Conservation (phyloP, 1,140 invertebrate species). For the Lucilia sericata region DNA sequence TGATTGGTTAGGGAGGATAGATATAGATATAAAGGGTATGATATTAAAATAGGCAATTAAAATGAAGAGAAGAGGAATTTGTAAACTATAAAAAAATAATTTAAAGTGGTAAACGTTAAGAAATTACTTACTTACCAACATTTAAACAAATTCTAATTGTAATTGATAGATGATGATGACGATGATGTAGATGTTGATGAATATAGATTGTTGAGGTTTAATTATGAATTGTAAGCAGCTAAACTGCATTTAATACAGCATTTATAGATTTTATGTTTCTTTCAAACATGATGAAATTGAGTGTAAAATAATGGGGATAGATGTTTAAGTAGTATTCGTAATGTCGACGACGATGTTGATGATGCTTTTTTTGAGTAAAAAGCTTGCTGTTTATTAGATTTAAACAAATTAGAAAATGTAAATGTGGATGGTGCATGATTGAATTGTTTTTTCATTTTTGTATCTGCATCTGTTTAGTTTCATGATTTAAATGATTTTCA, state of each 20-base stretch:
- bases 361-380: background rate
- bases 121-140: background rate
- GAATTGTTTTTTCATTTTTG: background rate
- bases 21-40: too few relatives aligned
- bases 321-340: background rate
- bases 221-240: slow-evolving; percentile 14
- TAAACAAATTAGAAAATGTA: background rate
- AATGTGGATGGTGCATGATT: background rate
- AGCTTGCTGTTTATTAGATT: background rate
- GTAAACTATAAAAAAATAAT: background rate
- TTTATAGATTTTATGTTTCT: background rate
- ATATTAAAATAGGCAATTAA: too few relatives aligned
- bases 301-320: background rate
- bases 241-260: slow-evolving; percentile 24
- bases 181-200: background rate
- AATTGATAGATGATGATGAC: background rate
- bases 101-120: background rate
- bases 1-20: too few relatives aligned
- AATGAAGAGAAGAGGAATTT: background rate
- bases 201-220: too few relatives aligned
- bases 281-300: background rate
- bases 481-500: background rate
- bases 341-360: background rate
- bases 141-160: background rate
- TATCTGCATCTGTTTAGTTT: background rate